Evolutionary conservation across 2,888 invertebrate species (phyloP), one percentile per base, ranked within the genome.

Genomic region (Netelia fuscicornis): DNA sequence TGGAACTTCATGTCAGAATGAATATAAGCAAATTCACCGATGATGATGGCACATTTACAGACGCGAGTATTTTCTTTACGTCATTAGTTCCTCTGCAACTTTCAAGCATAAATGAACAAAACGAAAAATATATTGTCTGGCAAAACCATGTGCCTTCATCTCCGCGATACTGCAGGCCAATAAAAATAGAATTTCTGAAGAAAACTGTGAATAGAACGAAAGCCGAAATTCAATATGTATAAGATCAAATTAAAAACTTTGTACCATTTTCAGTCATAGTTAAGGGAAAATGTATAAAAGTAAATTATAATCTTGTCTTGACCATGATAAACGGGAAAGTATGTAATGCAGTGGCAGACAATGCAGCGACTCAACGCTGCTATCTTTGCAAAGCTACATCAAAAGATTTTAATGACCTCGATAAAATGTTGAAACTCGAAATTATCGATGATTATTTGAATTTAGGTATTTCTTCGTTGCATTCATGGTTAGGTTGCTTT

Each of bases 291-390:
- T 68, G 76, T 37, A 79, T 88, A 30, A 64, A 25, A 54, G 67
- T 88, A 30, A 62, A 68, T 42, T 85, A 76, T 23, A 75, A 87
- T 54, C 60, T 88, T 11, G 48, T 65, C 30, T 84, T 87, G 30
- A 85, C 86, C 60, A 83, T 82, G 83, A 80, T 85, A 20, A 78
- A 87, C 52, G 86, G 84, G 13, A 84, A 86, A 83, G 81, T 86
- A 30, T 86, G 78, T 52, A 86, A 86, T 74, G 70, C 83, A 48
- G 60, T 87, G 30, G 30, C 30, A 3, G 30, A 30, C 30, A 30
- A 30, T 30, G 30, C 30, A 30, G 3, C 30, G 30, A 30, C 3
- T 30, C 30, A 30, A 30, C 30, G 3, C 30, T 30, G 2, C 30
- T 30, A 30, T 30, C 30, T 30, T 30, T 30, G 30, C 30, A 30